phyloP scores from a whole-genome alignment of 2,888 invertebrate genomes.

The Mycalesis mineus region DNA sequence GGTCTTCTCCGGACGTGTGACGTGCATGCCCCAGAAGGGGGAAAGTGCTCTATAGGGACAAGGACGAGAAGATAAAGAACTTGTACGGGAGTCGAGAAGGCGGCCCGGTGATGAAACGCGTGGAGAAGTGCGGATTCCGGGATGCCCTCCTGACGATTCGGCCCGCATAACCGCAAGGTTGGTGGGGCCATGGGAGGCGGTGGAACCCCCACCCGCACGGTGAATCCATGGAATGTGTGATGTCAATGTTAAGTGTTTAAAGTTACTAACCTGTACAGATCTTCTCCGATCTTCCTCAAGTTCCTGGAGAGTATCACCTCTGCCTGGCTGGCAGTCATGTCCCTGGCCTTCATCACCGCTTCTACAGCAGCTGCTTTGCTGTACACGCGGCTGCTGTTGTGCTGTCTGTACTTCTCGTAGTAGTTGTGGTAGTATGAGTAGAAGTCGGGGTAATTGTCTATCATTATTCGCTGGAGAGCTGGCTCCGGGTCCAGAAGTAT shows the following conservation, averaged over 20 bases:
- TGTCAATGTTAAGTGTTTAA: background rate
- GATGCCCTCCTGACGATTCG: too few relatives aligned
- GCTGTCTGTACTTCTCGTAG: slow-evolving; percentile 50
- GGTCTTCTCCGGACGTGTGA: too few relatives aligned
- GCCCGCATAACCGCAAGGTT: too few relatives aligned
- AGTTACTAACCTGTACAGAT: slow-evolving; percentile 57
- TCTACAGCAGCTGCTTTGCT: slow-evolving; percentile 50
- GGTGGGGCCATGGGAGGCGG: too few relatives aligned
- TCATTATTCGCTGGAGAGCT: slow-evolving; percentile 42
- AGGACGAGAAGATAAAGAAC: too few relatives aligned
- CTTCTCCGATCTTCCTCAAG: slow-evolving; percentile 53
- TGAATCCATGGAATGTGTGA: too few relatives aligned
- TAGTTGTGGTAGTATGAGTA: slow-evolving; percentile 49
- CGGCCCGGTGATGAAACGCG: too few relatives aligned
- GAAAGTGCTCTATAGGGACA: too few relatives aligned
- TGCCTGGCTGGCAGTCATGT: slow-evolving; percentile 63
- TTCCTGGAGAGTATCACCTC: slow-evolving; percentile 67
- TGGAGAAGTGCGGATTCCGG: too few relatives aligned
- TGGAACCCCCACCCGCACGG: too few relatives aligned
- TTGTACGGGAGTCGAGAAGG: too few relatives aligned
- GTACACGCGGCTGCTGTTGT: slow-evolving; percentile 38
- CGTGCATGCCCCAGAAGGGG: too few relatives aligned
- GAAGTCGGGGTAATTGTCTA: slow-evolving; percentile 39
- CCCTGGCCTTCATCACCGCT: slow-evolving; percentile 61
- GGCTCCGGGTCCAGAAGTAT: slow-evolving; percentile 54